phyloP scores from a whole-genome alignment of 2,113 vertebrate genomes.

The Neoarius graeffei region DNA sequence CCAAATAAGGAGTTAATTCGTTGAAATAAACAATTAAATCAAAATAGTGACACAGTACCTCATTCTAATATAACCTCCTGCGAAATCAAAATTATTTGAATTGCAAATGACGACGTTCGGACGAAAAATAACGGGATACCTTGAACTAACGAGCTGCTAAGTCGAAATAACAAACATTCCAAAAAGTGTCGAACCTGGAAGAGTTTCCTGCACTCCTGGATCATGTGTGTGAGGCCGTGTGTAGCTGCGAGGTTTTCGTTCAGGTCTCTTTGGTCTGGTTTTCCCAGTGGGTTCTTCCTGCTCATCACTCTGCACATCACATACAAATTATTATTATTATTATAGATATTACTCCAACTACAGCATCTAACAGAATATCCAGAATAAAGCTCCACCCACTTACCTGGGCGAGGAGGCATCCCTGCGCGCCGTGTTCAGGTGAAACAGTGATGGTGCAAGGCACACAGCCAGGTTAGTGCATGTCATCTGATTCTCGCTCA shows the following conservation, averaged over 20 bases:
- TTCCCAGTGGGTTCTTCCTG: slow-evolving; percentile 91
- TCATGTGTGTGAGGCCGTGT: slow-evolving; percentile 95
- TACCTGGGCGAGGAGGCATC: slow-evolving; percentile 88
- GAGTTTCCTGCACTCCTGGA: slow-evolving; percentile 90
- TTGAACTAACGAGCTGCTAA: not conserved
- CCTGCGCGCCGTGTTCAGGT: slow-evolving; percentile 90
- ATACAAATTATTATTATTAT: not conserved
- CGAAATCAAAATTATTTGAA: too few species aligned
- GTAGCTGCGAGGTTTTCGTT: slow-evolving; percentile 96
- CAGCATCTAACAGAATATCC: not conserved
- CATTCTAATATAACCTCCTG: too few species aligned
- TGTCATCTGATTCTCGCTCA: slow-evolving; percentile 96
- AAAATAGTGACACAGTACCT: too few species aligned
- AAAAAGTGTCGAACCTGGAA: slow-evolving; percentile 83
- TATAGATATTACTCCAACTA: not conserved
- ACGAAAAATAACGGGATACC: not conserved
- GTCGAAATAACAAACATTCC: too few species aligned
- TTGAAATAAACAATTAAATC: too few species aligned
- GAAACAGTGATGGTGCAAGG: slow-evolving; percentile 94
- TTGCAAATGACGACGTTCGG: not conserved
- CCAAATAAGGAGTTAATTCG: too few species aligned
- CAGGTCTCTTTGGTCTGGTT: slow-evolving; percentile 95
- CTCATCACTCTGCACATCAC: slow-evolving; percentile 87
- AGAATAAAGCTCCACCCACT: not conserved
- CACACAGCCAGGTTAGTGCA: slow-evolving; percentile 96